These are phyloP conservation scores for Achroia grisella DNA, from an alignment of 1,140 invertebrate genomes.

Conservation along the genomic window DNA sequence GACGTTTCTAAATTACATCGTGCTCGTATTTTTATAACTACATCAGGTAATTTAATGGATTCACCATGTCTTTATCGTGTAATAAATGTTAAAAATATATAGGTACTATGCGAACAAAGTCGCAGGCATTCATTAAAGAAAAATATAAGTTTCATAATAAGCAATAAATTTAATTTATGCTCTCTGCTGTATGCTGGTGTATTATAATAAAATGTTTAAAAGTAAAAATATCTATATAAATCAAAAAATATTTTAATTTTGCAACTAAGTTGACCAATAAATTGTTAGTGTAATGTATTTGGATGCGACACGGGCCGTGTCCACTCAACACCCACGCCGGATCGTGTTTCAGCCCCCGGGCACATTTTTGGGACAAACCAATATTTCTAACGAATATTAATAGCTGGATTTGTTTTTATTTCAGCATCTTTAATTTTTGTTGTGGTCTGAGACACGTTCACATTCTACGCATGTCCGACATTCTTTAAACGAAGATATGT, in stretches of 20 bases:
- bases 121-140: too few species aligned
- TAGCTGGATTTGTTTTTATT: conserved; percentile 61
- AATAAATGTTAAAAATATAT: too few species aligned
- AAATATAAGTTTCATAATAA: too few species aligned
- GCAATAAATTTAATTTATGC: too few species aligned
- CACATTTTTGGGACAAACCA: conserved; percentile 67
- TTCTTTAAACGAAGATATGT: conserved; percentile 5
- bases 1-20: too few species aligned
- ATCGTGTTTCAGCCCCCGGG: conserved; percentile 60
- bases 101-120: too few species aligned
- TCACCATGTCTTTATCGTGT: too few species aligned
- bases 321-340: conserved; percentile 57
- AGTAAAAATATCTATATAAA: conserved; percentile 21
- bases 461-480: conserved; percentile 24
- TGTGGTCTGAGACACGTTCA: conserved; percentile 20
- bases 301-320: conserved; percentile 24
- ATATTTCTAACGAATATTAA: conserved; percentile 72
- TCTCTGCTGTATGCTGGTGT: too few species aligned
- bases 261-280: conserved; percentile 39
- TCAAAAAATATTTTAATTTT: conserved; percentile 49
- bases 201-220: neutral
- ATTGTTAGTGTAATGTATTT: conserved; percentile 43
- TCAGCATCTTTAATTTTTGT: conserved; percentile 34
- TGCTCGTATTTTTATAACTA: too few species aligned
- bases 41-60: too few species aligned